Base-by-base conservation (phyloP, 2,797 vertebrate genomes). In the Aplochiton taeniatus region DNA sequence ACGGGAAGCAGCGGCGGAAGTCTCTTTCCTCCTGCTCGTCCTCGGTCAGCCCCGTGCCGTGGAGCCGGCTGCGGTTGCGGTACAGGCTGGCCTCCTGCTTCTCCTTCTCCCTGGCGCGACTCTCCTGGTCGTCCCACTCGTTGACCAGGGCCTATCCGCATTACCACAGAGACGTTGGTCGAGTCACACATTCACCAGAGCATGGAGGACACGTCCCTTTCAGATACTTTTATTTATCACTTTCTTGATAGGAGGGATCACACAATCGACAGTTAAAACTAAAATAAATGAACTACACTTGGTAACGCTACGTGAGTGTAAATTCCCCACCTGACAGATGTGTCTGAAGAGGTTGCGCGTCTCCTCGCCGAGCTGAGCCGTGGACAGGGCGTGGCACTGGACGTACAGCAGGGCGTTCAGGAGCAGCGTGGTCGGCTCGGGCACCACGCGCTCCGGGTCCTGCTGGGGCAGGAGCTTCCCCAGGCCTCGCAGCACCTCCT, bases 121-220 rank as follows among this genome's bases (percentile, higher is more conserved):
- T 89, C 53, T 98, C 93, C 87, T 98, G 95, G 18, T 98, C 95
- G n/a, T 98, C 95, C 96, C 97, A 99, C 44, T 97, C 95, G 20
- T 95, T 98, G 78, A 98, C 89, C 77, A 99, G 87, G 20, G 95
- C 95, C 98, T 99, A 31, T 31, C 31, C 31, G 69, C 46, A 44
- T 10, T 31, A 6, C 2, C 31, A 4, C 20, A 20, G 5, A 13
- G 47, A 11, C 11, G 49, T 14, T 9, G 31, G 55, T 57, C n/a
- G 31, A n/a, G n/a, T 16, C 43, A 52, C 2, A 31, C 31, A 31
- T 2, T 31, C 6, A 31, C 31, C 31, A 31, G 31, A 31, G 31
- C 31, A 31, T 31, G 31, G 31, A 31, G 31, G 31, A 31, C 31
- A 31, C 6, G 6, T 6, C 31, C 2, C 6, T 31, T 31, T 31